phyloP scores from a whole-genome alignment of 1,140 invertebrate species.

The Procambarus clarkii region DNA sequence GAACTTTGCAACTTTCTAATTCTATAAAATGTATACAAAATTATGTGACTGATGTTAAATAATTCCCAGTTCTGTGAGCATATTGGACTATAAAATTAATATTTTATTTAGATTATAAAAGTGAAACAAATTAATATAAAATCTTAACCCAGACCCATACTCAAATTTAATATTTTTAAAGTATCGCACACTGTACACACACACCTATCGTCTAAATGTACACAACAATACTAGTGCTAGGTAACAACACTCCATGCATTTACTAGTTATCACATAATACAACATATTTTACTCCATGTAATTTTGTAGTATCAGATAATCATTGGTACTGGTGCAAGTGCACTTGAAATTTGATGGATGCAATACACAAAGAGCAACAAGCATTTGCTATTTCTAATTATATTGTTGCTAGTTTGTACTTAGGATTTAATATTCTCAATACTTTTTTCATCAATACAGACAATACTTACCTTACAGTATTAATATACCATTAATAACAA shows the following conservation, averaged over 20 bases:
- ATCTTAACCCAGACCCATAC: neutral
- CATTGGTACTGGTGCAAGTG: neutral
- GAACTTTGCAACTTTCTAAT: neutral
- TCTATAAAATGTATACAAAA: neutral
- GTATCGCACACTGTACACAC: neutral
- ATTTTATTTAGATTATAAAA: neutral
- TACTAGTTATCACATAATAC: constrained; percentile 5
- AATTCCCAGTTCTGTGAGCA: neutral
- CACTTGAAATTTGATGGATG: neutral
- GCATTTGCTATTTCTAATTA: neutral
- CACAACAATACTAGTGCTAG: neutral
- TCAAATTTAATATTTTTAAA: constrained; percentile 4
- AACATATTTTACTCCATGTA: neutral
- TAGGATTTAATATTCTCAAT: neutral
- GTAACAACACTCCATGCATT: constrained; percentile 13
- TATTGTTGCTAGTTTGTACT: neutral
- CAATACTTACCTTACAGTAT: neutral
- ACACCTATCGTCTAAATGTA: neutral
- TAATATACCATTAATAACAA: neutral
- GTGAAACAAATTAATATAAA: neutral
- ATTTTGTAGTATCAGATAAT: neutral
- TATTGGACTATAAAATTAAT: neutral
- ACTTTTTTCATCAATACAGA: neutral
- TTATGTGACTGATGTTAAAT: neutral
- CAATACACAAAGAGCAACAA: no score